These are phyloP conservation scores for Ceratoteleas bidentatus DNA, from an alignment of 1,140 invertebrate species.

Conservation along the genomic window DNA sequence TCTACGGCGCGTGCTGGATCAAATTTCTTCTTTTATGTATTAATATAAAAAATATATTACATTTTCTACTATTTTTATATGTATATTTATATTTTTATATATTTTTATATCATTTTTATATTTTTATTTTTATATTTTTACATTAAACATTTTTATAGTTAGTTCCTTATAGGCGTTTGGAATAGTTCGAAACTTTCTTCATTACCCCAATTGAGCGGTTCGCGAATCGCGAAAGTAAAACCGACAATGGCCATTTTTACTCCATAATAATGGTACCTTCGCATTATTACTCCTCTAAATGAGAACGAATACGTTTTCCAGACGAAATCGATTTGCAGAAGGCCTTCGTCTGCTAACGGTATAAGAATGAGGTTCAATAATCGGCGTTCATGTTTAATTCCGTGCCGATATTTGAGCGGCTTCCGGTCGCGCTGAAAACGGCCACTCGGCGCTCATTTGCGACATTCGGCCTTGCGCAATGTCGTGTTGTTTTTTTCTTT, in stretches of 20 bases:
- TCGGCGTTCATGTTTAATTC: constrained; percentile 44
- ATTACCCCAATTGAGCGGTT: constrained; percentile 28
- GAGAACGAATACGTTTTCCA: constrained; percentile 44
- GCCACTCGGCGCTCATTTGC: constrained; percentile 12
- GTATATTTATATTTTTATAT: no score
- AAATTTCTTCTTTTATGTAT: no score
- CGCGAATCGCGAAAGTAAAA: constrained; percentile 30
- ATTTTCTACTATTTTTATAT: no score
- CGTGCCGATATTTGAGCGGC: constrained; percentile 31
- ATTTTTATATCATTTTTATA: no score
- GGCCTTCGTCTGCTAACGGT: constrained; percentile 56
- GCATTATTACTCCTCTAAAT: constrained; percentile 34
- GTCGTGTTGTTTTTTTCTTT: no score
- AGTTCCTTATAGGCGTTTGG: no score
- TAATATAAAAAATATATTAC: no score
- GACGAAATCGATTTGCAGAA: constrained; percentile 70
- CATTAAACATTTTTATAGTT: no score
- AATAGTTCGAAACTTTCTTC: constrained; percentile 4
- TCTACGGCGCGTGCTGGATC: no score
- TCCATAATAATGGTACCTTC: constrained; percentile 30
- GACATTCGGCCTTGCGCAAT: no score
- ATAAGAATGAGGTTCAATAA: constrained; percentile 66
- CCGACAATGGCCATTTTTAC: constrained; percentile 42
- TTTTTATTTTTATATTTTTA: no score
- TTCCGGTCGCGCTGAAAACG: constrained; percentile 44